phyloP scores from a whole-genome alignment of 1,140 invertebrate species.

The Aphaenogaster ashmeadi region DNA sequence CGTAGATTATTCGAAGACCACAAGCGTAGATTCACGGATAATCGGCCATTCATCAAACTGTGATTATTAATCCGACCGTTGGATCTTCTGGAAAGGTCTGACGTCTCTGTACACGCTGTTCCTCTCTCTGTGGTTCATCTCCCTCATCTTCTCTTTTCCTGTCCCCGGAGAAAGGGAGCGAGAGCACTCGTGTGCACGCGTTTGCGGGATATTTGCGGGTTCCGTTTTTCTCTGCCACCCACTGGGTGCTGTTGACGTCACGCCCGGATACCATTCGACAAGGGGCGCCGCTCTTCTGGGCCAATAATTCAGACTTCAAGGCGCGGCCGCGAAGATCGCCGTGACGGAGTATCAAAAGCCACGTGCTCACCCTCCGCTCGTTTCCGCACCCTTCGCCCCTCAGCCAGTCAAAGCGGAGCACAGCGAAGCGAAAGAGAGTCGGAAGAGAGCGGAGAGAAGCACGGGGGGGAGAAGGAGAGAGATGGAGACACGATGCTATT shows the following conservation, averaged over 20 bases:
- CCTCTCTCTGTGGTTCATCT: background rate
- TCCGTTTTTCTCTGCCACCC: constrained; percentile 71
- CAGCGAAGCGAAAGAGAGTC: constrained; percentile 51
- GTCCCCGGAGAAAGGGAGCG: background rate
- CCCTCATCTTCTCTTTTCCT: background rate
- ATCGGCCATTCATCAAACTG: background rate
- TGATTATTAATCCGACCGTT: background rate
- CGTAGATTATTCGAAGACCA: background rate
- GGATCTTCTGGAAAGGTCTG: background rate
- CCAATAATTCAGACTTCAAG: constrained; percentile 81
- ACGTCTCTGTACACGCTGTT: background rate
- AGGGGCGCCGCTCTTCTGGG: constrained; percentile 76
- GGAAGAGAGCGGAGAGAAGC: background rate
- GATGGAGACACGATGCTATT: constrained; percentile 40
- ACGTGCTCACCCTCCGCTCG: constrained; percentile 54
- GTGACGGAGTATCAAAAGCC: constrained; percentile 78
- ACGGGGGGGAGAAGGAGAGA: background rate
- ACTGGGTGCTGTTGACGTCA: constrained; percentile 73
- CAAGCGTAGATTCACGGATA: constrained; percentile 1
- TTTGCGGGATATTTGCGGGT: constrained; percentile 54
- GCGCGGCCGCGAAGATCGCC: constrained; percentile 76
- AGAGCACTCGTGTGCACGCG: constrained; percentile 41
- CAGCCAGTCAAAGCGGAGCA: constrained; percentile 54
- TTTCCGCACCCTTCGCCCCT: constrained; percentile 54
- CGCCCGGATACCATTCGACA: constrained; percentile 80